Evolutionary conservation across 2,797 vertebrate species (phyloP), one percentile per base, ranked within the genome.

Genomic region (Cottoperca gobio): DNA sequence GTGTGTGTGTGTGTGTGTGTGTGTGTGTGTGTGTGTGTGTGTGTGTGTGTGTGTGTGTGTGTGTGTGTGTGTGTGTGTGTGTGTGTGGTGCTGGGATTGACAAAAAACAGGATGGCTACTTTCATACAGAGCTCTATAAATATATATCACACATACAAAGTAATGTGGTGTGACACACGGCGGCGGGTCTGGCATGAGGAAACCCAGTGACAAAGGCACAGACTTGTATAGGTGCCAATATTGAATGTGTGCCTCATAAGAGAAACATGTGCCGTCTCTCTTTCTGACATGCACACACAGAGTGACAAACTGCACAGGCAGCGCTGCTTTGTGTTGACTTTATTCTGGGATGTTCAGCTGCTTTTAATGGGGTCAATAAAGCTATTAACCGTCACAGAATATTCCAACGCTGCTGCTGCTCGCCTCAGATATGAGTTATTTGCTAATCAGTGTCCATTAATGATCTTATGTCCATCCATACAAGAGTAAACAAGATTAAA

Each of bases 311-410:
- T 88, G 87, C 86, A 91, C 86, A 89, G 83, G 88, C 86, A 92
- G 85, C 70, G 45, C 37, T 71, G 91, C 86, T 92, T 94, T 94
- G 92, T 94, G 89, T 88, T 79, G 81, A 78, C 82, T 86, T 80
- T 73, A 78, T 85, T 94, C 90, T 89, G 45, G 91, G 89, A 82
- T 81, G 88, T 94, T 94, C 92, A 86, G 90, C 90, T 87, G 89
- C 76, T 90, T 94, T 92, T 83, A 93, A 93, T 90, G 82, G 74
- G 90, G 92, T 94, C 93, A 93, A 90, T 94, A 90, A 92, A 89
- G 85, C 92, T 79, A 88, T 94, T 89, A 93, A 88, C 84, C 48
- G 39, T 63, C 85, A 57, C 84, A 77, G 90, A 93, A 90, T 84
- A 90, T 87, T 92, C 89, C 82, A 88, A 70, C 43, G 3, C 70